Evolutionary conservation across 2,797 vertebrate species (phyloP), one percentile per base, ranked within the genome.

Genomic region (Bryconaethiops microstoma): DNA sequence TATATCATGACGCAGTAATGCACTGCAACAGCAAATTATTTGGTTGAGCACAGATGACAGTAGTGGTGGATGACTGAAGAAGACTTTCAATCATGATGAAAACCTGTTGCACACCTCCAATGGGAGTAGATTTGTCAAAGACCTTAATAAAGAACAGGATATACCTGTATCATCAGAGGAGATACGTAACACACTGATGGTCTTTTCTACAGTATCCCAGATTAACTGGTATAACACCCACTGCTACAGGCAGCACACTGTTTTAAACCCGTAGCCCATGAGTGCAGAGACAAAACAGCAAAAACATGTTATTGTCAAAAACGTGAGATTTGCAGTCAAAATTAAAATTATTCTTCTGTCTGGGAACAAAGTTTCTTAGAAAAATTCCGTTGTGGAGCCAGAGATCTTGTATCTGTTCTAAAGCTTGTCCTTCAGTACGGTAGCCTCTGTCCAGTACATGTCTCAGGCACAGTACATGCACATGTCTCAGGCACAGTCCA

Each of bases 391-490:
- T 12, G 5, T 64, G 62, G 39, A 64, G 39, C 16, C 62, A 17
- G 13, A n/a, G n/a, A n/a, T 45, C 39, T 68, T 68, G 42, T 68
- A 39, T 74, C 16, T 21, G 23, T 55, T 5, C 13, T 54, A 16
- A 72, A 72, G 52, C 23, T 29, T 6, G 21, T 60, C 8, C 59
- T 52, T 25, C 13, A 25, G 42, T 17, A 5, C 48, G 6, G 40
- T 10, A 52, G 48, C 16, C 12, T 52, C 17, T 72, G 25, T 14
- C 48, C 55, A 25, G n/a, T 48, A 29, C 29, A 52, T 10, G 21
- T 52, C 21, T 17, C 68, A 71, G 13, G 29, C 45, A 29, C 68
- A 75, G 25, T 75, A n/a, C n/a, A n/a, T n/a, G n/a, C n/a, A 29
- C 29, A 52, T 10, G 21, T 52, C 21, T 17, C 68, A 71, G 13